A percentile compares a stretch with the other conserved stretches of the same genome.
Conservation (phyloP, 1,140 invertebrate genomes). For the Steinernema feltiae region DNA sequence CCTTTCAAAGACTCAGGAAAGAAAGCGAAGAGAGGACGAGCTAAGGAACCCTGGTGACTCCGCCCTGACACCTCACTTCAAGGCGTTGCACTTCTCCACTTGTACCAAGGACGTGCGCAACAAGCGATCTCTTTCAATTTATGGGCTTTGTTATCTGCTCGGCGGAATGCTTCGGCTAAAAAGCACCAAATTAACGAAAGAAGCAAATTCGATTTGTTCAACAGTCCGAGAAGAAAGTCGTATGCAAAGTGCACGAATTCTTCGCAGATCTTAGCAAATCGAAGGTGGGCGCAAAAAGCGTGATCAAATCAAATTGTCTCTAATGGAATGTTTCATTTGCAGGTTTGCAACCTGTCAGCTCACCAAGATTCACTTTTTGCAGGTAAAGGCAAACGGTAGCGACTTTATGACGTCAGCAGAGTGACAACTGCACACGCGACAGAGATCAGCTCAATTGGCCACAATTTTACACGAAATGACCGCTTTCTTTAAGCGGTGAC, state of each 20-base stretch:
- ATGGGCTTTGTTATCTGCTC: background rate
- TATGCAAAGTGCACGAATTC: background rate
- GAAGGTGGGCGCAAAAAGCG: background rate
- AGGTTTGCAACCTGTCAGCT: too few species aligned
- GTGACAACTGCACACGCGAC: too few species aligned
- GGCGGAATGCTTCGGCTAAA: background rate
- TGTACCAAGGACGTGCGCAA: constrained; percentile 6
- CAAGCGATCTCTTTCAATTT: background rate
- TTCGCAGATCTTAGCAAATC: too few species aligned
- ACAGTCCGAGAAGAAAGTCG: background rate
- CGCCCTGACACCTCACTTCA: background rate
- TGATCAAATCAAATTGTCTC: background rate
- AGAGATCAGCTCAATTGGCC: too few species aligned
- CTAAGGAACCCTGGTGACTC: background rate
- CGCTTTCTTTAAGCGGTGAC: background rate
- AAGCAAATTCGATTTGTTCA: background rate
- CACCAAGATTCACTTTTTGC: too few species aligned
- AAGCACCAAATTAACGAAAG: background rate
- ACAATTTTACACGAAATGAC: too few species aligned
- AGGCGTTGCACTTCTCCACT: background rate
- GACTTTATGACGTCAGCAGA: too few species aligned
- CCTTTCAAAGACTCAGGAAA: background rate
- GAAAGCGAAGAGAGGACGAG: background rate
- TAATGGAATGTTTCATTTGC: background rate
- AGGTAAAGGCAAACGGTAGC: too few species aligned